phyloP scores from a whole-genome alignment of 2,797 vertebrate genomes.

The Octomys mimax region DNA sequence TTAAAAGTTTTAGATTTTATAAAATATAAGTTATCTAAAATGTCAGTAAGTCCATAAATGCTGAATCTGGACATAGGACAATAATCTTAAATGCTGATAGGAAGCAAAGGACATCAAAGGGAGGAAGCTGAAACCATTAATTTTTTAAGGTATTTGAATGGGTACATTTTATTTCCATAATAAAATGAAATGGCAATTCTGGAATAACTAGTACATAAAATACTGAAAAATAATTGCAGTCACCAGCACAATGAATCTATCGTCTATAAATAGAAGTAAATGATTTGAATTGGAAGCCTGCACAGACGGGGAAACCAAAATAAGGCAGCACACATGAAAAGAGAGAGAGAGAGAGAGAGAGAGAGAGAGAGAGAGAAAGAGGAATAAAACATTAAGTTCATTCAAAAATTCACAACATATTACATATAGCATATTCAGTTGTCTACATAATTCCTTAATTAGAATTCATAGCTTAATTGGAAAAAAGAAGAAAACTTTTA shows the following conservation, averaged over 20 bases:
- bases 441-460: not conserved
- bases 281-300: not conserved
- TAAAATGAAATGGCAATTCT: conserved; percentile 73
- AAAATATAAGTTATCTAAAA: conserved; percentile 66
- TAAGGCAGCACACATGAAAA: not conserved
- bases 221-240: conserved; percentile 63
- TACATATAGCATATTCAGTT: not conserved
- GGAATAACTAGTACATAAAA: conserved; percentile 75
- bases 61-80: conserved; percentile 1
- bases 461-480: not conserved
- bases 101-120: not conserved
- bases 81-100: not conserved
- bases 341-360: too few relatives aligned
- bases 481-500: not conserved
- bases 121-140: conserved; percentile 58
- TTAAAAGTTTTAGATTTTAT: conserved; percentile 24
- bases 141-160: conserved; percentile 63
- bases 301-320: conserved; percentile 18
- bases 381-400: not conserved
- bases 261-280: conserved; percentile 46
- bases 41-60: not conserved
- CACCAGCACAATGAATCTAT: conserved; percentile 59
- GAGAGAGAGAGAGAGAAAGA: too few relatives aligned
- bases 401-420: not conserved
- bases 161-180: conserved; percentile 71